Evolutionary conservation across 53 echinoderm and acorn worm genomes (phyloP), one percentile per base, ranked within the genome.

Genomic region (Temnopleurus reevesii): DNA sequence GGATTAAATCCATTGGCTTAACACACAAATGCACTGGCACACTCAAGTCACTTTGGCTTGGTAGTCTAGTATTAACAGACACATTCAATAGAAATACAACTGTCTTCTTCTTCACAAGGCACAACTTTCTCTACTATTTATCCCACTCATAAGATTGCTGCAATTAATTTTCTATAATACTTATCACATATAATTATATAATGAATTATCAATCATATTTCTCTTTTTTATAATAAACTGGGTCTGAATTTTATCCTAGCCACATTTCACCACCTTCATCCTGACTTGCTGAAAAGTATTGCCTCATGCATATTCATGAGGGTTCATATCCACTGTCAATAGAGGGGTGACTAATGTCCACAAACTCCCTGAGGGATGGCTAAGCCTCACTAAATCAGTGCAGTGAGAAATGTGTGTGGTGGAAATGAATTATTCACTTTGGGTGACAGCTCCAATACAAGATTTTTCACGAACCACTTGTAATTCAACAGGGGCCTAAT

Each of bases 1-100:
- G 83, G 83, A 83, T 83, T 83, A 83, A 55, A 33, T 53, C 83
- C 55, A 53, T 83, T 83, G 83, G 83, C 83, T 83, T 83, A 83
- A 36, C 54, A 83, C 55, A 83, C 83, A 83, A 55, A 71, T 71
- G 36, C 36, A 71, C 71, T 71, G 43, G 41, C 71, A 71, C 71
- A 71, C 71, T 66, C 6, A 12, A 41, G 71, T 66, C 38, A 38
- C 6, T 21, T 21, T 71, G 71, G n/a, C 9, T 31, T 17, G 7
- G 41, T 71, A 41, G 71, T 43, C 71, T 71, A n/a, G 0, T 1
- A 5, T 3, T 15, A 4, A 71, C 8, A 71, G 71, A 71, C 71
- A 36, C 4, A 34, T 9, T 4, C 4, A 49, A 12, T 1, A 49
- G 49, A 49, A 12, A 49, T 12, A 49, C 0, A 49, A 49, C 9